These are phyloP conservation scores for Gymnarchus niloticus DNA, from an alignment of 2,113 vertebrate genomes.

Conservation along the genomic window DNA sequence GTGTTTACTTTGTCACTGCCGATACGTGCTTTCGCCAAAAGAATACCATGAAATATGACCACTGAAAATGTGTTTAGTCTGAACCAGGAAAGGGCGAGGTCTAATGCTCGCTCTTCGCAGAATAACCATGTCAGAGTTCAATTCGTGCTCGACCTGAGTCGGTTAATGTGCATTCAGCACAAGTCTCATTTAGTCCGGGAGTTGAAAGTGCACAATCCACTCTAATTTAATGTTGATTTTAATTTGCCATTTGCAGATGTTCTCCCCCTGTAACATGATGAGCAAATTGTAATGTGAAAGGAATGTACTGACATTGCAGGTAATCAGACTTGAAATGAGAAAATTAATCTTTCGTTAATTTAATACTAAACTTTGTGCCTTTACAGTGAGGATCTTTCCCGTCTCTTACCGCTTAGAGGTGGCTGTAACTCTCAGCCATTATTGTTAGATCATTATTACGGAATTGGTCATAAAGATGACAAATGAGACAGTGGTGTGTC, in stretches of 20 bases:
- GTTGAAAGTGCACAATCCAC: background rate
- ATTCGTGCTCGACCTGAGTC: background rate
- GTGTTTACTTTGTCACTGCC: background rate
- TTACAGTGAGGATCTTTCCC: background rate
- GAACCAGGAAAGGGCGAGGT: background rate
- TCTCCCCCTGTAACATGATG: background rate
- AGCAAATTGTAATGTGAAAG: background rate
- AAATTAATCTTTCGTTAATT: background rate
- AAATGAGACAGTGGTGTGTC: background rate
- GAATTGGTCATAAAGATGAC: background rate
- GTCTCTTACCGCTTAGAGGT: background rate
- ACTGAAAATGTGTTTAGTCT: background rate
- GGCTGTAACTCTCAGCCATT: background rate
- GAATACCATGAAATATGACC: background rate
- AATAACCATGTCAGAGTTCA: background rate
- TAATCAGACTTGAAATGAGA: background rate
- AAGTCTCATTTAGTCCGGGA: background rate
- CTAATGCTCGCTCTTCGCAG: background rate
- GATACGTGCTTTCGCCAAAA: too few relatives aligned
- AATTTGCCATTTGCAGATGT: background rate
- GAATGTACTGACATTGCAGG: background rate
- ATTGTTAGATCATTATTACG: background rate
- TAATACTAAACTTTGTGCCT: background rate
- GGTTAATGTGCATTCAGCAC: background rate
- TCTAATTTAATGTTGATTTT: background rate